Percentiles rank a stretch among this genome's conserved stretches.
Evolutionary conservation across 2,797 vertebrate species (phyloP).

Genomic region (Trematocara caparti): DNA sequence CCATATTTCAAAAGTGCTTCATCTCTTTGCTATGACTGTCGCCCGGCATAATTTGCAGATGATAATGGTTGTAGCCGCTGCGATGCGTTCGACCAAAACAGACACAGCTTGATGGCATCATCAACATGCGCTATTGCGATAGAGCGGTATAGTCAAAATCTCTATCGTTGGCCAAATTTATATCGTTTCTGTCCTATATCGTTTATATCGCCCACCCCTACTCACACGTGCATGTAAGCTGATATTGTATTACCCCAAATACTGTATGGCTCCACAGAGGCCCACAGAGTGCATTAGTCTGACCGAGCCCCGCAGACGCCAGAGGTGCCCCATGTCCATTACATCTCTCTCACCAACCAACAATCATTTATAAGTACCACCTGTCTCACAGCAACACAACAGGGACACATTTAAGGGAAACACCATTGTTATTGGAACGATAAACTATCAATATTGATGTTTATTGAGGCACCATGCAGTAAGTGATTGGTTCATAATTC

Average conservation of each 20-base stretch:
- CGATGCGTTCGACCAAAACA: no score
- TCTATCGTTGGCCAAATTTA: no score
- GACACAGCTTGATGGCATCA: no score
- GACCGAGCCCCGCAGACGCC: conserved; percentile 1
- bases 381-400: not conserved
- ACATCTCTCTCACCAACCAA: conserved; percentile 3
- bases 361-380: conserved; percentile 15
- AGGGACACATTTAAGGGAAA: conserved; percentile 25
- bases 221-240: not conserved
- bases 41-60: no score
- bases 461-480: conserved; percentile 1
- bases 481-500: conserved; percentile 16
- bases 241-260: conserved; percentile 3
- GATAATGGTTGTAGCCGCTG: no score
- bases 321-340: conserved; percentile 31
- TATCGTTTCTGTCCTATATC: no score
- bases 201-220: no score
- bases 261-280: not conserved
- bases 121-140: no score
- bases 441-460: conserved; percentile 30
- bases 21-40: no score
- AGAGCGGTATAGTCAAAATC: no score
- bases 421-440: conserved; percentile 11
- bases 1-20: no score
- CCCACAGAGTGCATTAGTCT: conserved; percentile 14